Percentiles rank a stretch among this genome's conserved stretches.
These are phyloP conservation scores for Perizoma affinitatum DNA, from an alignment of 2,888 invertebrate genomes.

Conservation along the genomic window DNA sequence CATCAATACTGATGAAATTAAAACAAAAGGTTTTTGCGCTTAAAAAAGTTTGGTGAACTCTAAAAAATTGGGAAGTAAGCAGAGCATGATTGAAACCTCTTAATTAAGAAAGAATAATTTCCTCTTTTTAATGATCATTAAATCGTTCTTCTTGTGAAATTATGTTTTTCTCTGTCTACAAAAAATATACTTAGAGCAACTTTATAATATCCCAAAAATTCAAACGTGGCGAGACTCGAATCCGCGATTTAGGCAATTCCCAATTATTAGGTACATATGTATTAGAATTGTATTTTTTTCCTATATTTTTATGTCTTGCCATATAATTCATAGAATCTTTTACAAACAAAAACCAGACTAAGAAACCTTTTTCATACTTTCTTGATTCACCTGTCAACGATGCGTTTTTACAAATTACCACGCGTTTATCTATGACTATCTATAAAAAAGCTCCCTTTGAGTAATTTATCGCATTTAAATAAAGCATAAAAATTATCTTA, in stretches of 20 bases:
- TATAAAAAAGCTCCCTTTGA: conserved; percentile 64
- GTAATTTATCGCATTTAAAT: conserved; percentile 81
- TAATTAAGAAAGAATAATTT: conserved; percentile 60
- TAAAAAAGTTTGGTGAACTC: conserved; percentile 42
- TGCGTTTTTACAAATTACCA: conserved; percentile 67
- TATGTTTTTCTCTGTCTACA: no score
- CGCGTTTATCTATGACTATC: conserved; percentile 63
- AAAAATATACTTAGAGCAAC: no score
- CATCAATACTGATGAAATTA: conserved; percentile 56
- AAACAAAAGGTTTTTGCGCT: conserved; percentile 44
- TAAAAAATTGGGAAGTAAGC: conserved; percentile 45
- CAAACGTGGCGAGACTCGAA: no score
- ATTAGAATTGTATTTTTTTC: no score
- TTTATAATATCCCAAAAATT: no score
- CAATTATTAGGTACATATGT: no score
- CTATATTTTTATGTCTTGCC: no score
- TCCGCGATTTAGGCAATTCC: no score
- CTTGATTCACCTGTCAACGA: conserved; percentile 68
- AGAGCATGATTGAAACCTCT: conserved; percentile 56
- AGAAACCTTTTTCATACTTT: conserved; percentile 13
- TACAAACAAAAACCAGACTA: conserved; percentile 10
- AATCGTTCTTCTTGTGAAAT: no score
- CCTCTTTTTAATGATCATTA: conserved; percentile 39
- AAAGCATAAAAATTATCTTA: conserved; percentile 76
- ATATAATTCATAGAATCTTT: no score